Evolutionary conservation across 2,888 invertebrate genomes (phyloP).

Genomic region (Pterostichus niger): DNA sequence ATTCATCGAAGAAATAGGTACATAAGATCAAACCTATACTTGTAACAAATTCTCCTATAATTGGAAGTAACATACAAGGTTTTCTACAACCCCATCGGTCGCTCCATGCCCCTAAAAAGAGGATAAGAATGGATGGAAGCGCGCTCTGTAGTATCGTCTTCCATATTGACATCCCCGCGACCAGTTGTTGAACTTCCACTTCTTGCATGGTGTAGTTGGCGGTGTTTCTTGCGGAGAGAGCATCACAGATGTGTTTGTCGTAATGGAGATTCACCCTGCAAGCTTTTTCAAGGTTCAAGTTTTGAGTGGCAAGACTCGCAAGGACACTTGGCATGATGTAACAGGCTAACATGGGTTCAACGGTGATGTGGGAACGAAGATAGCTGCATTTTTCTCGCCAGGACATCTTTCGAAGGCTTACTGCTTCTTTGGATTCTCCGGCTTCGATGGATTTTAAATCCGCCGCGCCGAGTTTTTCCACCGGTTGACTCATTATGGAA

Average conservation of each 20-base stretch:
- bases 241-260: slow-evolving; percentile 86
- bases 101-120: slow-evolving; percentile 87
- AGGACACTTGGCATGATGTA: slow-evolving; percentile 83
- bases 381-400: slow-evolving; percentile 80
- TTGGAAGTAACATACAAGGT: slow-evolving; percentile 91
- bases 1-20: slow-evolving; percentile 88
- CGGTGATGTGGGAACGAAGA: slow-evolving; percentile 84
- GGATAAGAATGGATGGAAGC: slow-evolving; percentile 88
- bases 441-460: slow-evolving; percentile 63
- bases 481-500: slow-evolving; percentile 60
- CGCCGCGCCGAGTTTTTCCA: slow-evolving; percentile 47
- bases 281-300: slow-evolving; percentile 91
- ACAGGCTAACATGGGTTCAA: slow-evolving; percentile 87
- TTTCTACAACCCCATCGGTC: slow-evolving; percentile 85
- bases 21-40: slow-evolving; percentile 87
- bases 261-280: slow-evolving; percentile 90
- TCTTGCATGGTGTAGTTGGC: slow-evolving; percentile 80
- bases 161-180: slow-evolving; percentile 91
- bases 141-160: slow-evolving; percentile 91
- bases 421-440: slow-evolving; percentile 73
- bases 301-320: slow-evolving; percentile 89
- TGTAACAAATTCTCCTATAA: slow-evolving; percentile 89
- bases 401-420: slow-evolving; percentile 76
- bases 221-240: slow-evolving; percentile 86
- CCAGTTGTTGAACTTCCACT: slow-evolving; percentile 84